Conservation (phyloP, 2,888 invertebrate genomes). For the Pharmacophagus antenor region DNA sequence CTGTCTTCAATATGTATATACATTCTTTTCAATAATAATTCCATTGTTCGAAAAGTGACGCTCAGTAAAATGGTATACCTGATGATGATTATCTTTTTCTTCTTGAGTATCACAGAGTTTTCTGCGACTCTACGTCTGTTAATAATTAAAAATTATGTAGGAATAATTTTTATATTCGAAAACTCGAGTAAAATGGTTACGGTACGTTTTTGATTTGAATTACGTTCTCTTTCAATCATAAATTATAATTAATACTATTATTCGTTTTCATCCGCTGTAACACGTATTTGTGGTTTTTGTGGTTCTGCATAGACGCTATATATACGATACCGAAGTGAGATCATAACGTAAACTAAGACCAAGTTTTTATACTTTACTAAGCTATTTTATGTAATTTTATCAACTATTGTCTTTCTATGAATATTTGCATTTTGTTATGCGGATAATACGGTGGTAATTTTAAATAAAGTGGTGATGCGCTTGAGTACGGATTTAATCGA, state of each 20-base stretch:
- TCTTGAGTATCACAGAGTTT: too few relatives aligned
- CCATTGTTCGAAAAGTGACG: too few relatives aligned
- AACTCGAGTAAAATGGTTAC: too few relatives aligned
- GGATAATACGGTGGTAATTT: conserved; percentile 3
- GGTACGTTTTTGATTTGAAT: background rate
- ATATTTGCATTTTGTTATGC: conserved; percentile 1
- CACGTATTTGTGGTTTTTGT: conserved; percentile 6
- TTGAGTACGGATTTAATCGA: background rate
- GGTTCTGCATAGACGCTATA: background rate
- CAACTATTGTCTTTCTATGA: conserved; percentile 1
- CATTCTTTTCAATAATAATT: too few relatives aligned
- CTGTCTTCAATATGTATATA: too few relatives aligned
- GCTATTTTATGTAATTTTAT: background rate
- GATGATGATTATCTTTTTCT: too few relatives aligned
- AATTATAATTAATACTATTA: background rate
- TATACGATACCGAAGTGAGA: background rate
- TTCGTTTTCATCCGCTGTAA: background rate
- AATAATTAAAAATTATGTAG: too few relatives aligned
- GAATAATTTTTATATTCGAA: too few relatives aligned
- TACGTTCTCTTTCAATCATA: background rate
- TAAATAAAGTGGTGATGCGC: background rate
- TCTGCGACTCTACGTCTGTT: too few relatives aligned
- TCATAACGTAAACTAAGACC: conserved; percentile 4
- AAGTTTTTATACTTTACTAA: background rate
- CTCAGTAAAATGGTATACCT: too few relatives aligned